Evolutionary conservation across 2,113 vertebrate genomes (phyloP).

Genomic region (Melozone crissalis): DNA sequence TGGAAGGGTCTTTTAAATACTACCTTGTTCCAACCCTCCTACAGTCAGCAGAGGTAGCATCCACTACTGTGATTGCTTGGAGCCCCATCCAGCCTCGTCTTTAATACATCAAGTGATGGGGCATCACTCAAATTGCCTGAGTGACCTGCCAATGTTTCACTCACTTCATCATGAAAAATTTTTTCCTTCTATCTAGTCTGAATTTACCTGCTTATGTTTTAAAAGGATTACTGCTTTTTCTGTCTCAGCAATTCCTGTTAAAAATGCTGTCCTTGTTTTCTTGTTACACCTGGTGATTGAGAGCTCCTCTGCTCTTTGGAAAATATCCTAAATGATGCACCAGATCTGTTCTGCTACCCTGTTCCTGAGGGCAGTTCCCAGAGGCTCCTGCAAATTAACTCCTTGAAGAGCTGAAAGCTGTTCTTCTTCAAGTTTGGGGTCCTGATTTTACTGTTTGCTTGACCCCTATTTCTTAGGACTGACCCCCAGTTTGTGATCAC

Average conservation of each 20-base stretch:
- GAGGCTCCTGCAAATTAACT: background rate
- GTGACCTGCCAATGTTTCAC: background rate
- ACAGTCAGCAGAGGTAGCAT: fast-evolving
- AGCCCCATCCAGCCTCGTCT: fast-evolving
- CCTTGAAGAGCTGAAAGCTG: background rate
- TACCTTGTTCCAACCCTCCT: fast-evolving
- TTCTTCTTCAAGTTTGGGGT: background rate
- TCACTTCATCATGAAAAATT: background rate
- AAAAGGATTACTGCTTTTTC: background rate
- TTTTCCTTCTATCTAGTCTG: background rate
- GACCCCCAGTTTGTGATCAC: background rate
- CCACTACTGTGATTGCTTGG: background rate
- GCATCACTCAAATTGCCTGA: fast-evolving
- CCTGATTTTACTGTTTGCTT: fast-evolving
- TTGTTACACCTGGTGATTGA: fast-evolving
- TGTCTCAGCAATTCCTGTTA: background rate
- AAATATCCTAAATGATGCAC: background rate
- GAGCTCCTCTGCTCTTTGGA: background rate
- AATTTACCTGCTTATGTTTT: background rate
- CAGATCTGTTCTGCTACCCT: background rate
- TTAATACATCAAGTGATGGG: background rate
- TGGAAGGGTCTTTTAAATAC: background rate
- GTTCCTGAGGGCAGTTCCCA: background rate
- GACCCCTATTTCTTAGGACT: background rate
- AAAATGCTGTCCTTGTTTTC: background rate